Conservation (phyloP, 2,797 vertebrate species). For the Micropoecilia bifurca region DNA sequence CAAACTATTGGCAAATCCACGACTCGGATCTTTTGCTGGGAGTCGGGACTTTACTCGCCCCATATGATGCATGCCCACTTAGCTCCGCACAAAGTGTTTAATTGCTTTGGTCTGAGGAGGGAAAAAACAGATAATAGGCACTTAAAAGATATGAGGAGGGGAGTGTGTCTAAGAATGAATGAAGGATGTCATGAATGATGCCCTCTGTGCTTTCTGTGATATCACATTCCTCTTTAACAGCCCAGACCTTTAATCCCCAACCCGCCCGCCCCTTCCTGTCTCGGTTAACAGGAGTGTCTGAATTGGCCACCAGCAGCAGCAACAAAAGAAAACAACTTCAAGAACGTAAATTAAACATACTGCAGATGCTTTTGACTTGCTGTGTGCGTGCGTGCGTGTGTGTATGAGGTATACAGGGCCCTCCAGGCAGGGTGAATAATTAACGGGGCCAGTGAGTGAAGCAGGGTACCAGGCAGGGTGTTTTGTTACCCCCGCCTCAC, state of each 20-base stretch:
- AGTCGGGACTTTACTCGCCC: conserved; percentile 14
- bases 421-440: conserved; percentile 76
- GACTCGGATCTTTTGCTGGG: conserved; percentile 32
- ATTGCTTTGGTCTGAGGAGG: conserved; percentile 41
- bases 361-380: conserved; percentile 54
- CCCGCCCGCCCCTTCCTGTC: conserved; percentile 29
- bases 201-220: conserved; percentile 42
- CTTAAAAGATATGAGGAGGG: conserved; percentile 47
- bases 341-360: conserved; percentile 68
- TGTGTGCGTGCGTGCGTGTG: neutral
- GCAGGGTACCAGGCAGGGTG: conserved; percentile 65
- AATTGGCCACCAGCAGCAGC: conserved; percentile 53
- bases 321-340: conserved; percentile 67
- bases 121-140: conserved; percentile 49
- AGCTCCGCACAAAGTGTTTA: conserved; percentile 53
- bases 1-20: conserved; percentile 47
- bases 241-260: conserved; percentile 8
- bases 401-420: conserved; percentile 46
- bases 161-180: conserved; percentile 41
- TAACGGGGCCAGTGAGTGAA: conserved; percentile 63
- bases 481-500: conserved; percentile 75
- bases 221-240: conserved; percentile 58
- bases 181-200: conserved; percentile 56
- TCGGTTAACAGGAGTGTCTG: conserved; percentile 52
- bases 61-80: conserved; percentile 38